Evolutionary conservation across 2,797 vertebrate species (phyloP), one percentile per base, ranked within the genome.

Genomic region (Vespertilio murinus): DNA sequence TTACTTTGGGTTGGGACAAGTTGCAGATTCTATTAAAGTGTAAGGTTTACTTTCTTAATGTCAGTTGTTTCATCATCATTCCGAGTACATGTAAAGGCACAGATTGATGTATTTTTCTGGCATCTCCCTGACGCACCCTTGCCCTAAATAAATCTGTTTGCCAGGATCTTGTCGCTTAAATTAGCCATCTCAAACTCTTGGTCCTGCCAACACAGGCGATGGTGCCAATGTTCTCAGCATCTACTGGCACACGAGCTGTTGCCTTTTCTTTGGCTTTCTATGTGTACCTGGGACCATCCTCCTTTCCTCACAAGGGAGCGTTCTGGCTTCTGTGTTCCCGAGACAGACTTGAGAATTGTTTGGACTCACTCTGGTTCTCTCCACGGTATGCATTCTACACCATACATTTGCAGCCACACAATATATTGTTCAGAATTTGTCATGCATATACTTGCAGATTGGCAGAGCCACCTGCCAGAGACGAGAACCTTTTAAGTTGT

Each of bases 101-200:
- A 97, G 96, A 96, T 94, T 97, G 96, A 95, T 97, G 91, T 86
- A 69, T 95, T 97, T 96, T 96, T 96, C 92, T 97, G 96, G 96
- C 96, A 96, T 96, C 95, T 95, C 96, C 89, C 90, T 96, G 96
- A 96, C 77, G 93, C 96, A 97, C 97, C 94, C 97, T 90, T 96
- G 96, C 96, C 96, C 96, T 97, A 97, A 97, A 97, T 97, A 96
- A 96, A 96, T 97, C 93, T 95, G 94, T 96, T 96, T 97, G 96
- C 97, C 97, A 97, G 96, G 93, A 96, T 97, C 92, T 95, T 96
- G 96, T 96, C 9, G 92, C 96, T 97, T 96, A 97, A 97, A 97
- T 97, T 97, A 97, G 96, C 95, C 90, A 93, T 85, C 91, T 96
- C 96, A 96, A 97, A 96, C 93, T 96, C 95, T 67, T 88, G 96